These are phyloP conservation scores for Stenodema calcarata DNA, from an alignment of 2,888 invertebrate species.

Conservation along the genomic window DNA sequence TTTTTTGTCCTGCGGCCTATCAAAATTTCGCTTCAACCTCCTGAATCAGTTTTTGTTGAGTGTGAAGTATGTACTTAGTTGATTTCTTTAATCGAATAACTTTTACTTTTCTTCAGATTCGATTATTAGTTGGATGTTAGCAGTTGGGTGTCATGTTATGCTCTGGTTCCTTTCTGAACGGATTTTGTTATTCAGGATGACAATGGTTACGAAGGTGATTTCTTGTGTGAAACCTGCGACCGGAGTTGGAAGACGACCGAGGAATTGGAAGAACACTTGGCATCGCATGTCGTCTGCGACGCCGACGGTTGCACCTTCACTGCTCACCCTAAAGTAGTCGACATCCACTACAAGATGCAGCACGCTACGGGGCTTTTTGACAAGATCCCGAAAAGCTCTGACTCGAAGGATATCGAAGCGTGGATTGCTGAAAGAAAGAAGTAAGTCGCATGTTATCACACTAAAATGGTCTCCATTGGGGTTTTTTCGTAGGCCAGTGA, in stretches of 20 bases:
- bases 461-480: too few relatives aligned
- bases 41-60: not conserved
- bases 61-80: slow-evolving; percentile 31
- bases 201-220: slow-evolving; percentile 57
- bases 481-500: too few relatives aligned
- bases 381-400: slow-evolving; percentile 75
- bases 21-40: slow-evolving; percentile 10
- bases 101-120: not conserved
- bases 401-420: slow-evolving; percentile 81
- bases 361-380: slow-evolving; percentile 84
- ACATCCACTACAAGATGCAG: slow-evolving; percentile 81
- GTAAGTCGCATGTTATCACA: slow-evolving; percentile 58
- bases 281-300: slow-evolving; percentile 80
- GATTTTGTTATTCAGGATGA: slow-evolving; percentile 25
- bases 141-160: not conserved
- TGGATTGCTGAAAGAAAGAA: slow-evolving; percentile 84
- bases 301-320: slow-evolving; percentile 81
- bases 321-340: slow-evolving; percentile 79
- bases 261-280: slow-evolving; percentile 71
- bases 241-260: slow-evolving; percentile 71
- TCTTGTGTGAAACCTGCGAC: slow-evolving; percentile 83
- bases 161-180: not conserved
- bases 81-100: slow-evolving; percentile 33
- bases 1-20: not conserved
- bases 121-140: not conserved